phyloP scores from a whole-genome alignment of 2,888 invertebrate genomes.

The Heliconius aoede region DNA sequence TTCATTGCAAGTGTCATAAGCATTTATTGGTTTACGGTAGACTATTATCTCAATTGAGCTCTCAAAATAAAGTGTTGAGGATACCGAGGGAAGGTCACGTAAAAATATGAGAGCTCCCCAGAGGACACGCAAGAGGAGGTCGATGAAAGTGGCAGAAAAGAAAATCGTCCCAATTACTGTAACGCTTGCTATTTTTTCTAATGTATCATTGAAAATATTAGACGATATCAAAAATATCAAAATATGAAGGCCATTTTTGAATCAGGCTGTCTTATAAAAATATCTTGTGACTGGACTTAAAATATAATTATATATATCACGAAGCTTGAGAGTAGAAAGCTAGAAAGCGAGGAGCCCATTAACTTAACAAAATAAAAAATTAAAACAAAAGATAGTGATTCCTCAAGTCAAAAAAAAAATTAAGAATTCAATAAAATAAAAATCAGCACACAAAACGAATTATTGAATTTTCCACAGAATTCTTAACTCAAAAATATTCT shows the following conservation, averaged over 20 bases:
- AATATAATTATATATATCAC: too few relatives aligned
- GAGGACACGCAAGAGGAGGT: not conserved
- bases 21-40: conserved; percentile 4
- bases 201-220: not conserved
- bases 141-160: not conserved
- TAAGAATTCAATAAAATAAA: too few relatives aligned
- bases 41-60: conserved; percentile 7
- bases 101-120: conserved; percentile 12
- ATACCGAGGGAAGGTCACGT: conserved; percentile 1
- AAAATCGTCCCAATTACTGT: not conserved
- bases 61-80: conserved; percentile 4
- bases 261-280: not conserved
- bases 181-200: not conserved
- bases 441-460: too few relatives aligned
- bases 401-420: not conserved
- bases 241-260: not conserved
- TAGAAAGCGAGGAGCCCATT: too few relatives aligned
- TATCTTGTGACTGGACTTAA: too few relatives aligned
- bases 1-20: conserved; percentile 6
- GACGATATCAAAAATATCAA: not conserved
- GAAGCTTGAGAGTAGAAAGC: too few relatives aligned
- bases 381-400: too few relatives aligned
- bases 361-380: too few relatives aligned
- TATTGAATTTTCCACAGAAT: not conserved
- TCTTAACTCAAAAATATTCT: conserved; percentile 14